Percentiles rank a stretch among this genome's conserved stretches.
These are phyloP conservation scores for Sebastes ruberrimus DNA, from an alignment of 2,797 vertebrate genomes.

Conservation along the genomic window DNA sequence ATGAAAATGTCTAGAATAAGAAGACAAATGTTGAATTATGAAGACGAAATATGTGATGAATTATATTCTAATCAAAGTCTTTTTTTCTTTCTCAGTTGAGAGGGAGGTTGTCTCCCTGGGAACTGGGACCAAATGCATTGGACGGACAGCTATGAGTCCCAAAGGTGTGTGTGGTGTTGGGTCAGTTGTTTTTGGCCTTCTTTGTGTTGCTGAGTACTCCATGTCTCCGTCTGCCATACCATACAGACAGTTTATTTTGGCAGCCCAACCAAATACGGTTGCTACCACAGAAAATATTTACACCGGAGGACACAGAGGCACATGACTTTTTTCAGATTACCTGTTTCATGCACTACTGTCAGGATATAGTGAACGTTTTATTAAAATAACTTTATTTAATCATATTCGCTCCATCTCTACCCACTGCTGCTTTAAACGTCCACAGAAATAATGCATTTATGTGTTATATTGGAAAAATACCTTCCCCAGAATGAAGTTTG, in stretches of 20 bases:
- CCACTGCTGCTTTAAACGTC: too few relatives aligned
- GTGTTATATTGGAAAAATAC: too few relatives aligned
- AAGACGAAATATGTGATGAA: neutral
- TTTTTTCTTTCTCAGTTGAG: conserved; percentile 61
- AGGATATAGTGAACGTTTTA: too few relatives aligned
- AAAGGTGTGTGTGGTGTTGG: conserved; percentile 75
- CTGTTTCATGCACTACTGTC: too few relatives aligned
- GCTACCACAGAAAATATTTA: neutral
- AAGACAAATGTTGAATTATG: too few relatives aligned
- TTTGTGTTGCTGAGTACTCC: neutral
- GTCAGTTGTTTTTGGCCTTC: neutral
- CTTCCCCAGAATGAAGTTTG: too few relatives aligned
- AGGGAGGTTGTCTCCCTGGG: conserved; percentile 93
- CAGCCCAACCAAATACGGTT: neutral
- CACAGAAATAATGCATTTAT: too few relatives aligned
- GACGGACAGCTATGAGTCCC: conserved; percentile 87
- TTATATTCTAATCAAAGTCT: neutral
- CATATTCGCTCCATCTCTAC: too few relatives aligned
- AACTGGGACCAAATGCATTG: conserved; percentile 96
- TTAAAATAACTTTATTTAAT: too few relatives aligned
- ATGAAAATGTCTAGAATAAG: neutral
- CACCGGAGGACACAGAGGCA: too few relatives aligned
- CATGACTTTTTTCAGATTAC: too few relatives aligned
- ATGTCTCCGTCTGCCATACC: neutral
- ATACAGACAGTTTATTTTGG: neutral